Conservation (phyloP, 2,797 vertebrate genomes). For the Fistularia commersonii region DNA sequence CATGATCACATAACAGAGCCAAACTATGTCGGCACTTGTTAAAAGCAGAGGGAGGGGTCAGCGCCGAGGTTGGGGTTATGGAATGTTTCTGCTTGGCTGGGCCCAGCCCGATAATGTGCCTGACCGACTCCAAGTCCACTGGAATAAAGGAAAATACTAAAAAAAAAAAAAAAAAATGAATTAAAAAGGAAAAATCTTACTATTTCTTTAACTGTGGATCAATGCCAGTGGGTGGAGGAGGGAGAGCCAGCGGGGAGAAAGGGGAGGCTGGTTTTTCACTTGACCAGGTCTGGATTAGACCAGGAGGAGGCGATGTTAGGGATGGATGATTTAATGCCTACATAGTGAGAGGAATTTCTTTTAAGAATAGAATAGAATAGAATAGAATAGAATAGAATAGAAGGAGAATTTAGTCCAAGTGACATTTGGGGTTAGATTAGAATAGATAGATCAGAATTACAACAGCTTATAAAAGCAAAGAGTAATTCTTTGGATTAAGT, state of each 20-base stretch:
- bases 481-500: too few relatives aligned
- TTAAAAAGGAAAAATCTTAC: too few relatives aligned
- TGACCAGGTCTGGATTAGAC: constrained; percentile 47
- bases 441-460: too few relatives aligned
- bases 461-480: too few relatives aligned
- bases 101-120: constrained; percentile 96
- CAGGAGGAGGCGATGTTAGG: constrained; percentile 7
- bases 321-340: constrained; percentile 57
- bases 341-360: constrained; percentile 29
- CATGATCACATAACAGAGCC: constrained; percentile 99
- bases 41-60: constrained; percentile 95
- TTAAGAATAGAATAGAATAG: constrained; percentile 31
- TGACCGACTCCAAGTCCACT: constrained; percentile 95
- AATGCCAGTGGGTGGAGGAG: constrained; percentile 22
- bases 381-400: constrained; percentile 18
- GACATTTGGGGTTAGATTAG: too few relatives aligned
- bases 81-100: constrained; percentile 99
- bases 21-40: constrained; percentile 99
- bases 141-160: constrained; percentile 73
- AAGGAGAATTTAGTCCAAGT: too few relatives aligned
- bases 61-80: constrained; percentile 97
- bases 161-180: not conserved
- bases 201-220: constrained; percentile 59
- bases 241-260: not conserved
- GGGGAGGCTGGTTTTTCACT: too few relatives aligned